phyloP scores from a whole-genome alignment of 2,797 vertebrate genomes.

The Ammospiza maritima region DNA sequence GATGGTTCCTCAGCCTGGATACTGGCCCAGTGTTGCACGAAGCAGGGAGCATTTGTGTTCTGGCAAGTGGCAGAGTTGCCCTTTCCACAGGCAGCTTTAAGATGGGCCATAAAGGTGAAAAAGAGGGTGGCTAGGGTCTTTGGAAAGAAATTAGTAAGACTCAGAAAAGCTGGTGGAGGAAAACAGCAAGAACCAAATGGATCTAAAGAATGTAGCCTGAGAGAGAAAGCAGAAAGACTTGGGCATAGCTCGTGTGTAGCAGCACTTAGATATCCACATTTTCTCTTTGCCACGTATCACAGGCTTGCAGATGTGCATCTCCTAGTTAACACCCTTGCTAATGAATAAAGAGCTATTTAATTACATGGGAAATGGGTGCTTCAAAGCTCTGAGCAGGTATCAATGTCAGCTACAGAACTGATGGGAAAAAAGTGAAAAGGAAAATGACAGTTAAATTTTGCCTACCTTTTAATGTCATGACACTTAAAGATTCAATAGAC shows the following conservation, averaged over 20 bases:
- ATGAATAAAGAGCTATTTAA: background rate
- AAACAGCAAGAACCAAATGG: background rate
- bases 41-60: background rate
- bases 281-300: background rate
- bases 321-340: background rate
- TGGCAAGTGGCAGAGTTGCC: background rate
- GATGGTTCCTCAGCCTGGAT: background rate
- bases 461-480: background rate
- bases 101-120: background rate
- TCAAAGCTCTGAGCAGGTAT: background rate
- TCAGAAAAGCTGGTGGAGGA: background rate
- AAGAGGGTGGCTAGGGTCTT: rapidly evolving
- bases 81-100: background rate
- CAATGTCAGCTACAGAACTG: background rate
- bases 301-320: background rate
- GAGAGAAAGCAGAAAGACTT: background rate
- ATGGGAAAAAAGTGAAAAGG: background rate
- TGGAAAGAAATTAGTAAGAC: background rate
- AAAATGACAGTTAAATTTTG: background rate
- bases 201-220: background rate
- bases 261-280: background rate
- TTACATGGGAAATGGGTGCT: background rate
- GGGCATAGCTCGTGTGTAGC: background rate
- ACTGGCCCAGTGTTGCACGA: background rate
- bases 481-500: background rate